phyloP scores from a whole-genome alignment of 2,888 invertebrate genomes.

The Pheosia tremula region DNA sequence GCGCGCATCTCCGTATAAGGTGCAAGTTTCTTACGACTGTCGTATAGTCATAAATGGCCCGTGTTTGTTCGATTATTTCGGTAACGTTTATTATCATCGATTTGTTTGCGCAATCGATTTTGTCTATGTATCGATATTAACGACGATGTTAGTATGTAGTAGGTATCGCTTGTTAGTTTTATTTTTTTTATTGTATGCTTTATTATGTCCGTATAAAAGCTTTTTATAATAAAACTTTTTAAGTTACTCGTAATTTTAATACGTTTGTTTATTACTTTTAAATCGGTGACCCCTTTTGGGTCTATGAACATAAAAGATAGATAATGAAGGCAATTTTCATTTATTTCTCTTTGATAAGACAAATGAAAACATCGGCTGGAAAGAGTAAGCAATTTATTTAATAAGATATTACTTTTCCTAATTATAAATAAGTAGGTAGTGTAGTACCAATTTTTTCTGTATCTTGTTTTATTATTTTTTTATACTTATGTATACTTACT shows the following conservation, averaged over 20 bases:
- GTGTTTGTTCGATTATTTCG: slow-evolving; percentile 46
- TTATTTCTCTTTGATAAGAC: slow-evolving; percentile 18
- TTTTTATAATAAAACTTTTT: slow-evolving; percentile 26
- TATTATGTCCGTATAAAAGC: slow-evolving; percentile 32
- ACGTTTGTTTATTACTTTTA: slow-evolving; percentile 38
- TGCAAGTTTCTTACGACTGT: slow-evolving; percentile 44
- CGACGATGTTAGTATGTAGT: slow-evolving; percentile 31
- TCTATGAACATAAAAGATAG: slow-evolving; percentile 25
- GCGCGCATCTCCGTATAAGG: slow-evolving; percentile 50
- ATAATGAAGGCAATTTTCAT: slow-evolving; percentile 22
- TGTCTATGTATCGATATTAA: slow-evolving; percentile 39
- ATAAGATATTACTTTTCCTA: neutral
- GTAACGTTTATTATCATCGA: slow-evolving; percentile 32
- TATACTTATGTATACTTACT: too few relatives aligned
- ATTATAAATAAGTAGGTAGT: neutral
- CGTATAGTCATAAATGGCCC: slow-evolving; percentile 53
- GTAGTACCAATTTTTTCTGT: too few relatives aligned
- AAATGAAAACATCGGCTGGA: slow-evolving; percentile 4
- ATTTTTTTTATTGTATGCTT: slow-evolving; percentile 38
- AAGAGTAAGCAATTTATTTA: neutral
- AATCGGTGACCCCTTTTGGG: slow-evolving; percentile 35
- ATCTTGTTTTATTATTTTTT: too few relatives aligned
- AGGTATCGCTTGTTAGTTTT: slow-evolving; percentile 38
- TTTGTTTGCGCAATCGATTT: slow-evolving; percentile 38
- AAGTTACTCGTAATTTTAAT: slow-evolving; percentile 17